Base-by-base conservation (phyloP, 2,113 vertebrate species). In the Orthochromis malagaraziensis region DNA sequence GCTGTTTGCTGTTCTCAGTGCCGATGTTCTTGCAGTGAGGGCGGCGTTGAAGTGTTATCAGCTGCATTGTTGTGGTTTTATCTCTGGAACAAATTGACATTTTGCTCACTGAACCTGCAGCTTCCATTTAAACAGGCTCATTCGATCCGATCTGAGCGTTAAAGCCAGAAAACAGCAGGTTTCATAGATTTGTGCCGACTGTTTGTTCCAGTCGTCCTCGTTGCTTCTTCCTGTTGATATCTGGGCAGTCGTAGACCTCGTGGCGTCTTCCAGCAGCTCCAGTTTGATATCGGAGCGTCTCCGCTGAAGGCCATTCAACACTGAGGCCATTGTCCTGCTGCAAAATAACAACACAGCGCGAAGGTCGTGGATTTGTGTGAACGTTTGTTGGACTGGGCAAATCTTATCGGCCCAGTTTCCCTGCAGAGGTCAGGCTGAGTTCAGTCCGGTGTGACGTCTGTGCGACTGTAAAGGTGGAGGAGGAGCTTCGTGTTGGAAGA, bases 321-420 rank as follows among this genome's bases (percentile, higher is more conserved):
- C 87, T 79, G 77, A n/a, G 2, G 82, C 90, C 31, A 88, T 92
- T 93, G 91, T 93, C 75, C 80, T 17, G 26, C 75, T 29, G 4
- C 38, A 7, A 33, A 21, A 65, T 8, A 10, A 26, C 21, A 33
- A 24, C 68, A 24, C 49, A 5, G 45, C 1, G 2, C 12, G 26
- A 77, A 81, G 88, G 88, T 81, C 85, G 29, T 3, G 70, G 7
- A 45, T 81, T 21, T 65, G 35, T 84, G 55, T 9, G 19, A 63
- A 24, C 57, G 51, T 81, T 68, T 84, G 75, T 87, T 82, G 81
- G 79, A 21, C 47, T 57, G 35, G 79, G 6, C 31, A 3, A 79
- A 51, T 87, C 83, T 89, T 89, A 88, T 93, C 87, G 7, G n/a
- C 81, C 35, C 53, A 11, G 70, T 55, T 77, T 81, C 60, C 79